These are phyloP conservation scores for Steatornis caripensis DNA, from an alignment of 2,113 vertebrate genomes.

Conservation along the genomic window DNA sequence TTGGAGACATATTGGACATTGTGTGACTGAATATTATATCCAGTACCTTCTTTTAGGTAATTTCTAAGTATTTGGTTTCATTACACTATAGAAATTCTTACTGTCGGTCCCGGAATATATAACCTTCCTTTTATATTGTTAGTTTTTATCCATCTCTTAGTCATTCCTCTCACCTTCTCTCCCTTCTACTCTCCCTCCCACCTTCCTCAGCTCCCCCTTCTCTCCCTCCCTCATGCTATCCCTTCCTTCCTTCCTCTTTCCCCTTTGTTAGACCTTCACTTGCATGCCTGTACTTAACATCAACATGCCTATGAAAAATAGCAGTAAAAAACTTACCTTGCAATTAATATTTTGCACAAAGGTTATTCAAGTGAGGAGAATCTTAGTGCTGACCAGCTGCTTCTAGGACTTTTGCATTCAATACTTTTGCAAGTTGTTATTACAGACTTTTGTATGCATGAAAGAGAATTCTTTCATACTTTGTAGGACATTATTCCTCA, in stretches of 20 bases:
- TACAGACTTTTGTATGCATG: background rate
- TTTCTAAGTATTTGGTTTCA: background rate
- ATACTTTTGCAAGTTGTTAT: background rate
- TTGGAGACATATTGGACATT: background rate
- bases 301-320: background rate
- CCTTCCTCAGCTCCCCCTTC: background rate
- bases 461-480: background rate
- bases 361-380: background rate
- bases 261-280: background rate
- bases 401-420: background rate
- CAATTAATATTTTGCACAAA: background rate
- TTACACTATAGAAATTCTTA: background rate
- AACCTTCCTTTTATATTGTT: background rate
- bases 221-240: too few species aligned
- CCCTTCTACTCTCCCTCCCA: background rate
- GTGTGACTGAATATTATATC: background rate
- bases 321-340: background rate
- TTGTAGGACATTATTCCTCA: background rate
- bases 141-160: background rate
- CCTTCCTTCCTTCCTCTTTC: background rate
- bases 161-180: accelerated
- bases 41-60: background rate
- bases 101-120: background rate
- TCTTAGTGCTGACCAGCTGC: background rate
- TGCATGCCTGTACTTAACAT: background rate